Evolutionary conservation across 2,113 vertebrate genomes (phyloP).

Genomic region (Syngnathoides biaculeatus): DNA sequence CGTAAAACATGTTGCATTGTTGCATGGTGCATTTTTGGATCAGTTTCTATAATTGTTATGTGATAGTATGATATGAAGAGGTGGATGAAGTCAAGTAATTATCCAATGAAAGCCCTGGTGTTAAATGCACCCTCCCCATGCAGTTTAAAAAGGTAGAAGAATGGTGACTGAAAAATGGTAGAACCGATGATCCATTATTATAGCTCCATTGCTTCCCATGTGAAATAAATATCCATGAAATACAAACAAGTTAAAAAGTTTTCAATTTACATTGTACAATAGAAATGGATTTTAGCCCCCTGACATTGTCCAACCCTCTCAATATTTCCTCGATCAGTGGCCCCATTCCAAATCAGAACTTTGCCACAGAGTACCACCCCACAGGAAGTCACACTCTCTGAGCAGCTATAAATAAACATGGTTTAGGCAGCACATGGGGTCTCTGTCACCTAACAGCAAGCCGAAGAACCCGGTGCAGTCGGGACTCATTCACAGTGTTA

Average conservation of each 20-base stretch:
- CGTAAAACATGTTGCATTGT: no score
- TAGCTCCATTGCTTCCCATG: background rate
- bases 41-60: no score
- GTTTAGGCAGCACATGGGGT: constrained; percentile 24
- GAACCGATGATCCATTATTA: no score
- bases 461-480: constrained; percentile 12
- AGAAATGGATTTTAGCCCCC: background rate
- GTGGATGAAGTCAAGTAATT: no score
- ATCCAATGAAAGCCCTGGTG: no score
- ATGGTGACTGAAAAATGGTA: no score
- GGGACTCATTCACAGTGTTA: constrained; percentile 23
- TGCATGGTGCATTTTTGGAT: no score
- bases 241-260: background rate
- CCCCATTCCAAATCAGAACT: constrained; percentile 26
- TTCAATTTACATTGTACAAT: background rate
- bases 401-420: constrained; percentile 44
- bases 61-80: no score
- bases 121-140: no score
- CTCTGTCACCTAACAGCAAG: constrained; percentile 16
- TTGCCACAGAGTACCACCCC: constrained; percentile 26
- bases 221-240: background rate
- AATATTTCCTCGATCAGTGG: constrained; percentile 12
- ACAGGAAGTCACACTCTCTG: constrained; percentile 44
- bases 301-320: background rate
- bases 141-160: no score